Percentiles rank a stretch among this genome's conserved stretches.
Conservation (phyloP, 2,888 invertebrate genomes). For the Heliconius erato region DNA sequence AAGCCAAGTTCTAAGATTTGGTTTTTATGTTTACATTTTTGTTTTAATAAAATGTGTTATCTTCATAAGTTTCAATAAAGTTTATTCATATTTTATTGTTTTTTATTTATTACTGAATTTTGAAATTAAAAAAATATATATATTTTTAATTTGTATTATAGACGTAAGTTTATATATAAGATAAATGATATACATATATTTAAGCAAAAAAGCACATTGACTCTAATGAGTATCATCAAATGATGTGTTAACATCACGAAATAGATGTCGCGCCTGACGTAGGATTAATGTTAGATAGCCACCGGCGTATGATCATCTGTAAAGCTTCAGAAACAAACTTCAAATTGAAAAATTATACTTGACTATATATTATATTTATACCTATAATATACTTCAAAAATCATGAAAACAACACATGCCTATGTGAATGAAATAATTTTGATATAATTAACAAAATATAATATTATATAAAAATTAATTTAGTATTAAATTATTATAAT, state of each 20-base stretch:
- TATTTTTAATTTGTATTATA: conserved; percentile 13
- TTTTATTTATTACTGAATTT: background rate
- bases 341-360: conserved; percentile 41
- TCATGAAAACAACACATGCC: too few species aligned
- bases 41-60: too few species aligned
- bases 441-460: too few species aligned
- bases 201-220: conserved; percentile 42
- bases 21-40: background rate
- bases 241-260: conserved; percentile 49
- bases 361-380: conserved; percentile 5
- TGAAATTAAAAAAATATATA: background rate
- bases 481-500: too few species aligned
- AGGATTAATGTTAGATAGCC: conserved; percentile 42
- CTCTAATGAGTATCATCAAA: conserved; percentile 47
- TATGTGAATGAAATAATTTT: too few species aligned
- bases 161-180: conserved; percentile 33
- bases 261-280: conserved; percentile 49
- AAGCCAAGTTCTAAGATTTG: background rate
- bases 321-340: conserved; percentile 27
- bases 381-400: background rate
- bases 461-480: too few species aligned
- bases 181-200: conserved; percentile 46
- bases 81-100: too few species aligned
- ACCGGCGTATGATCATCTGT: conserved; percentile 28
- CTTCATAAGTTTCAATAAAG: too few species aligned